Evolutionary conservation across 2,113 vertebrate species (phyloP), one percentile per base, ranked within the genome.

Genomic region (Paracanthobrama guichenoti): DNA sequence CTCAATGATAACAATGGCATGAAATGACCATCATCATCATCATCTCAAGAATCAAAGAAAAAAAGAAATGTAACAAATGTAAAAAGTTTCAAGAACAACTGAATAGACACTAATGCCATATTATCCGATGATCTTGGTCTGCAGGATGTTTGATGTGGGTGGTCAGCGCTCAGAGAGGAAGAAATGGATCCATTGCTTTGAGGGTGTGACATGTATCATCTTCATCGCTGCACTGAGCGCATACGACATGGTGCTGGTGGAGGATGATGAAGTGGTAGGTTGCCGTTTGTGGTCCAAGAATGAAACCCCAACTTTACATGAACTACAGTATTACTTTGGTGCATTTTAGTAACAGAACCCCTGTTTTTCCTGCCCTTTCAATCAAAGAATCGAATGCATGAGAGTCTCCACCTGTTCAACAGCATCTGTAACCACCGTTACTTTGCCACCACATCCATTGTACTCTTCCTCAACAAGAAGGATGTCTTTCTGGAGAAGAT

Each of bases 401-500:
- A 99, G 93, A 99, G 97, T 91, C 95, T 99, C 89, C 98, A 99
- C 92, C 95, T 99, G 91, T 99, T 99, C 95, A 99, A 99, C 91
- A 99, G 98, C 86, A 99, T 99, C 94, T 99, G 97, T 90, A 99
- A 99, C 92, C 98, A 99, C 83, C 96, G 97, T 78, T 99, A 99
- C 93, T 99, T 99, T 0, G 95, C 95, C 85, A 87, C 96, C 82
- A 99, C 98, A 74, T 99, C 97, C 86, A 98, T 99, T 0, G 97
- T 99, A 83, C 98, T 99, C 86, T 99, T 99, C 93, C 96, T 99
- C 88, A 99, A 99, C 95, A 99, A 99, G 94, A 99, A 99, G 88
- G 98, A 99, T 0, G 96, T 99, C 75, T 99, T 99, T 86, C 0
- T 90, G 4, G 97, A 99, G 93, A 99, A 99, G 92, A 99, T 99